Evolutionary conservation across 2,888 invertebrate species (phyloP).

Genomic region (Agrotis segetum): DNA sequence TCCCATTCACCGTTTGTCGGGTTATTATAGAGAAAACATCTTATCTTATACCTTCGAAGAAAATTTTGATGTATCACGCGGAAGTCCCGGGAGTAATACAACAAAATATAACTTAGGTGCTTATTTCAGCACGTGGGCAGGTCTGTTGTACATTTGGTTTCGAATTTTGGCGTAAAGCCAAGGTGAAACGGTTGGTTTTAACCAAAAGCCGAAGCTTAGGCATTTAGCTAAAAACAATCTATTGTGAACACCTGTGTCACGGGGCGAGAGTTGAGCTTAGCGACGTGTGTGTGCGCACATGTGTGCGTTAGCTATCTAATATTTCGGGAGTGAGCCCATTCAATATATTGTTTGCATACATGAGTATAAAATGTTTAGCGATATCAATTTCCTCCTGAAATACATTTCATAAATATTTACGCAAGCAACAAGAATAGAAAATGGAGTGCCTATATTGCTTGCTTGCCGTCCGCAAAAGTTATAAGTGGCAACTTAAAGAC

Average conservation of each 20-base stretch:
- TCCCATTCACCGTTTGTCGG: conserved; percentile 44
- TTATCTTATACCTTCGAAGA: conserved; percentile 52
- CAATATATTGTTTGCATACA: conserved; percentile 55
- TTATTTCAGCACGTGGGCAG: conserved; percentile 64
- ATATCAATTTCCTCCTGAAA: conserved; percentile 44
- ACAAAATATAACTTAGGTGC: conserved; percentile 64
- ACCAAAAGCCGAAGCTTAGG: conserved; percentile 65
- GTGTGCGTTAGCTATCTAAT: conserved; percentile 39
- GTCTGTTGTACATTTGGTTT: conserved; percentile 48
- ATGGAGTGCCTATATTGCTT: conserved; percentile 24
- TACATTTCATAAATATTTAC: conserved; percentile 39
- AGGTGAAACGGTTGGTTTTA: conserved; percentile 60
- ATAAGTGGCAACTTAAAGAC: conserved; percentile 60
- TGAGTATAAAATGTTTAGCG: conserved; percentile 42
- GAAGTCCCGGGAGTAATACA: conserved; percentile 60
- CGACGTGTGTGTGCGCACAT: conserved; percentile 7
- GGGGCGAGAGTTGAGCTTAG: conserved; percentile 48
- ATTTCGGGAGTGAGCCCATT: conserved; percentile 41
- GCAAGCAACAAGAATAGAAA: conserved; percentile 36
- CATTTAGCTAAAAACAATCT: conserved; percentile 69
- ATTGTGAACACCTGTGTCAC: conserved; percentile 66
- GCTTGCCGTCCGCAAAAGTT: conserved; percentile 35
- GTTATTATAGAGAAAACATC: conserved; percentile 58
- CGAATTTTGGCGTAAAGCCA: conserved; percentile 63
- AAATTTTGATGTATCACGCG: conserved; percentile 67